phyloP scores from a whole-genome alignment of 2,797 vertebrate genomes.

The Manis pentadactyla region DNA sequence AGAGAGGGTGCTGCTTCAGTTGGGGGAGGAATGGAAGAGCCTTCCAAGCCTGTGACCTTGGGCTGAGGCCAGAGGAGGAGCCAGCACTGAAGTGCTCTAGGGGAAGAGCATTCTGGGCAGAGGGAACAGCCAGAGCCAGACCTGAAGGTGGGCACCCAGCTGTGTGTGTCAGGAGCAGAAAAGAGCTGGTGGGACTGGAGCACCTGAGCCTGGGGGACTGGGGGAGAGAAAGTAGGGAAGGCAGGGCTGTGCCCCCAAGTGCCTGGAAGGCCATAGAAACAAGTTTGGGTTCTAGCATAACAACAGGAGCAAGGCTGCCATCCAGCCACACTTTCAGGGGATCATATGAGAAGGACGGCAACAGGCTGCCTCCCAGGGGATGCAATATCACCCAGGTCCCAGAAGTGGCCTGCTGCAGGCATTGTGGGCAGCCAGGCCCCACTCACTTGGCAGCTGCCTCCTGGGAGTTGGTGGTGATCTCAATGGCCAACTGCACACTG shows the following conservation, averaged over 20 bases:
- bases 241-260: background rate
- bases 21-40: background rate
- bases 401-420: background rate
- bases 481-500: slow-evolving; percentile 95
- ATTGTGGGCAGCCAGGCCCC: background rate
- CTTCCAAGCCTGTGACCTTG: background rate
- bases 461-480: slow-evolving; percentile 97
- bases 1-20: background rate
- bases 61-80: background rate
- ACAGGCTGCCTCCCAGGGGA: too few relatives aligned
- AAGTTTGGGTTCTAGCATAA: background rate
- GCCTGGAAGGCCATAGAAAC: background rate
- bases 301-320: background rate
- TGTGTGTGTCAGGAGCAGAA: background rate
- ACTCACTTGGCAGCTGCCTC: slow-evolving; percentile 92
- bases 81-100: background rate
- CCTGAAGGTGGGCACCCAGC: too few relatives aligned
- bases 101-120: background rate
- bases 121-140: background rate
- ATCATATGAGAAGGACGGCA: background rate
- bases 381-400: background rate
- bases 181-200: background rate
- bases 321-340: background rate
- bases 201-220: background rate
- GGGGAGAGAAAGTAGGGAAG: too few relatives aligned